These are phyloP conservation scores for Luperina testacea DNA, from an alignment of 2,888 invertebrate genomes.

Conservation along the genomic window DNA sequence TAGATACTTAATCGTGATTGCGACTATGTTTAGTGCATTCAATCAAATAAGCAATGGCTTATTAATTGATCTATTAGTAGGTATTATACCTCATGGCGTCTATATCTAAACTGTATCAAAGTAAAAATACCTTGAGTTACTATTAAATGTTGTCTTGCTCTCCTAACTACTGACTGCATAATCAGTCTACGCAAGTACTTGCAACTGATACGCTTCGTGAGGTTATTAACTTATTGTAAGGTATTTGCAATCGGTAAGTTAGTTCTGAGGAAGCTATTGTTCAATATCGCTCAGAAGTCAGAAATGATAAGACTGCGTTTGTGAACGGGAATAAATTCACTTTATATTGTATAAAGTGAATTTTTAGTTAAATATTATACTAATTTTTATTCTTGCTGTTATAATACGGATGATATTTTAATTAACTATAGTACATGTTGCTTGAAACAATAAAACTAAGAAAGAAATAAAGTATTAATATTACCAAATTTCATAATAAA, in stretches of 20 bases:
- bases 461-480: neutral
- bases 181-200: constrained; percentile 4
- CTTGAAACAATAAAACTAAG: neutral
- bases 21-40: neutral
- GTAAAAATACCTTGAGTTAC: neutral
- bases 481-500: no score
- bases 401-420: neutral
- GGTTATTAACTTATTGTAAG: constrained; percentile 10
- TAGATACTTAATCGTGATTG: neutral
- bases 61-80: no score
- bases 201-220: constrained; percentile 32
- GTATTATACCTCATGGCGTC: neutral
- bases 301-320: neutral
- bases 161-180: constrained; percentile 22
- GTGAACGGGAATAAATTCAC: neutral
- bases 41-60: neutral
- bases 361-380: no score
- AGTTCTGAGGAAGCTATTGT: neutral
- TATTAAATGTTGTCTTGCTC: neutral
- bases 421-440: neutral
- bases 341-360: neutral
- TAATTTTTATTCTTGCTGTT: neutral
- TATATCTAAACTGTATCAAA: neutral
- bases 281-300: neutral
- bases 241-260: neutral